Evolutionary conservation across 2,888 invertebrate species (phyloP).

Genomic region (Stenchaetothrips biformis): DNA sequence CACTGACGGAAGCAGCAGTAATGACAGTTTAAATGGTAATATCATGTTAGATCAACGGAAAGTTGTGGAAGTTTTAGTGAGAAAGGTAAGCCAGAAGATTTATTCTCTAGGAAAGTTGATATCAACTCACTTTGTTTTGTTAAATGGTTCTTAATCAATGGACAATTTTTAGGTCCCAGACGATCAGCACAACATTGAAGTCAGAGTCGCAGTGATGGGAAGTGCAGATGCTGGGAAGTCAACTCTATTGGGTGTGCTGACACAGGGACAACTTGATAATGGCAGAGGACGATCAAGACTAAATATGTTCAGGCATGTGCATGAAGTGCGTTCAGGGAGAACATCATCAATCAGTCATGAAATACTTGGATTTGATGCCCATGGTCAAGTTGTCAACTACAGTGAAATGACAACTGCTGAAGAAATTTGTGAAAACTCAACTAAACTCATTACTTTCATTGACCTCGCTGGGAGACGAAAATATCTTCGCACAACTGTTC

Average conservation of each 20-base stretch:
- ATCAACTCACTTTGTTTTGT: conserved; percentile 22
- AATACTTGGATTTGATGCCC: conserved; percentile 89
- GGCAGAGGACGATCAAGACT: conserved; percentile 89
- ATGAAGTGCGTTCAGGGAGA: conserved; percentile 90
- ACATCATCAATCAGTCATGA: conserved; percentile 95
- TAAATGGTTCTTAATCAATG: background rate
- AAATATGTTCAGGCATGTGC: conserved; percentile 91
- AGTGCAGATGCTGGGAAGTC: conserved; percentile 97
- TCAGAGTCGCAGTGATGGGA: conserved; percentile 89
- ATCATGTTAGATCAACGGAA: conserved; percentile 50
- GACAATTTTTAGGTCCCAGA: conserved; percentile 58
- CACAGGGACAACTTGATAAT: conserved; percentile 93
- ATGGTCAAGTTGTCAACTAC: conserved; percentile 82
- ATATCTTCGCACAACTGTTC: conserved; percentile 90
- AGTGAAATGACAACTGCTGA: conserved; percentile 87
- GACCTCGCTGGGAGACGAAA: conserved; percentile 95
- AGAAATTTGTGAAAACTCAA: conserved; percentile 87
- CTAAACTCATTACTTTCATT: conserved; percentile 89
- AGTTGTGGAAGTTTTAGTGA: conserved; percentile 81
- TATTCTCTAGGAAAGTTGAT: background rate
- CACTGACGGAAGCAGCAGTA: conserved; percentile 39
- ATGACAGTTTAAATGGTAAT: conserved; percentile 34
- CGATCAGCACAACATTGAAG: conserved; percentile 81
- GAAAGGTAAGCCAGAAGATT: conserved; percentile 57
- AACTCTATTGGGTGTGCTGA: conserved; percentile 89